phyloP scores from a whole-genome alignment of 2,888 invertebrate species.

The Netelia melanura region DNA sequence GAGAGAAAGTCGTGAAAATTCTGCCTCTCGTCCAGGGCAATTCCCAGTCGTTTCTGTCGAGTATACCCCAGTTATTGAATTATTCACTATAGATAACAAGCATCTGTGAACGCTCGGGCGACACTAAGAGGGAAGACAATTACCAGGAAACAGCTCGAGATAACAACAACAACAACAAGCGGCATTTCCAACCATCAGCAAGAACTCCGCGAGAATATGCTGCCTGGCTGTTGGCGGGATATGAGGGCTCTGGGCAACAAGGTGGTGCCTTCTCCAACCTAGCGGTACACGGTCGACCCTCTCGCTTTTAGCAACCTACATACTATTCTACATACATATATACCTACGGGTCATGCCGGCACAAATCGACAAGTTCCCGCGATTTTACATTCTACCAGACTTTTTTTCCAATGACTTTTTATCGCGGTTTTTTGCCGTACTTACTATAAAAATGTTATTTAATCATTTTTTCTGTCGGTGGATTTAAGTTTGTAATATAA shows the following conservation, averaged over 20 bases:
- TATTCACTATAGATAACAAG: constrained; percentile 83
- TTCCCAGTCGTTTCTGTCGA: constrained; percentile 70
- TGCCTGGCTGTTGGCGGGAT: neutral
- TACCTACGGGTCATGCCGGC: constrained; percentile 10
- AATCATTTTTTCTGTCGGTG: no score
- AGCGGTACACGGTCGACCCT: constrained; percentile 64
- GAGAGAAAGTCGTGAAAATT: constrained; percentile 26
- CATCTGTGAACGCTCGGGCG: constrained; percentile 73
- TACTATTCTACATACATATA: constrained; percentile 14
- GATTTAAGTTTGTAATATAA: no score
- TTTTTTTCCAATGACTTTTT: no score
- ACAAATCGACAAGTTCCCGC: neutral
- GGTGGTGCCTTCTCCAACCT: constrained; percentile 44
- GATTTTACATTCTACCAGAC: neutral
- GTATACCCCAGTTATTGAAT: constrained; percentile 82
- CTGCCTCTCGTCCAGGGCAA: constrained; percentile 15
- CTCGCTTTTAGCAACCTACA: constrained; percentile 50
- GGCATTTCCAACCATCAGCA: constrained; percentile 69
- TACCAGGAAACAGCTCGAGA: constrained; percentile 83
- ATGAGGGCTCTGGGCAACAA: constrained; percentile 57
- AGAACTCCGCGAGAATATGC: constrained; percentile 21
- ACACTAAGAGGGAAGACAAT: constrained; percentile 82
- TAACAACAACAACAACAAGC: constrained; percentile 83
- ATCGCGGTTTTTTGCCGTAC: no score
- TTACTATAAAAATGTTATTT: no score